Evolutionary conservation across 2,888 invertebrate species (phyloP), one percentile per base, ranked within the genome.

Genomic region (Strigamia maritima): DNA sequence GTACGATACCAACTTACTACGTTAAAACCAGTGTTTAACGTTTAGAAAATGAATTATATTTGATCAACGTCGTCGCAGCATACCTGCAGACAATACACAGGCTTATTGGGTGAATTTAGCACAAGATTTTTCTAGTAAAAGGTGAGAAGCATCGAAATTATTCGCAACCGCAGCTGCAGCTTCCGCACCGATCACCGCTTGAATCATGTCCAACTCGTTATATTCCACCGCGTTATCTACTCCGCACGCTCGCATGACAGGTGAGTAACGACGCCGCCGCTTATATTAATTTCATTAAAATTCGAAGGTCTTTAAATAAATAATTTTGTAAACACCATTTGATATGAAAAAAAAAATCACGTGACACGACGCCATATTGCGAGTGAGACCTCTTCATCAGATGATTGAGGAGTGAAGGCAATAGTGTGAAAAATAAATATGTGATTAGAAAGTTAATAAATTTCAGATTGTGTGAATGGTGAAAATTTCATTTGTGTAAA

Each of bases 191-290:
- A 70, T 28, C 70, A 28, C 26, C 26, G 24, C 12, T 26, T 40
- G 60, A 78, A 35, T 60, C 60, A 78, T 78, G 78, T 78, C 78
- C 35, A 65, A 78, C 35, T 28, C 60, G 19, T 19, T 35, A 7
- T 78, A 78, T 19, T 28, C 40, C 19, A 28, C 65, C 28, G 35
- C 78, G 8, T 19, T 78, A 22, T 28, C 78, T 22, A 78, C 78
- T n/a, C 78, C 60, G 2, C 78, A 78, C 22, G 35, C 31, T 35
- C 60, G 78, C 12, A 78, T 78, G 78, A 40, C 77, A 19, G 77
- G 77, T 77, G 49, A 44, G 77, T 77, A 44, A 40, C 12, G 19
- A 8, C 22, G 49, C 26, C 10, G 14, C 6, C n/a, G 28, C n/a
- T 77, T 77, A n/a, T 75, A 14, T 75, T 38, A 7, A 1, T 70